Evolutionary conservation across 2,888 invertebrate genomes (phyloP), one percentile per base, ranked within the genome.

Genomic region (Muscina levida): DNA sequence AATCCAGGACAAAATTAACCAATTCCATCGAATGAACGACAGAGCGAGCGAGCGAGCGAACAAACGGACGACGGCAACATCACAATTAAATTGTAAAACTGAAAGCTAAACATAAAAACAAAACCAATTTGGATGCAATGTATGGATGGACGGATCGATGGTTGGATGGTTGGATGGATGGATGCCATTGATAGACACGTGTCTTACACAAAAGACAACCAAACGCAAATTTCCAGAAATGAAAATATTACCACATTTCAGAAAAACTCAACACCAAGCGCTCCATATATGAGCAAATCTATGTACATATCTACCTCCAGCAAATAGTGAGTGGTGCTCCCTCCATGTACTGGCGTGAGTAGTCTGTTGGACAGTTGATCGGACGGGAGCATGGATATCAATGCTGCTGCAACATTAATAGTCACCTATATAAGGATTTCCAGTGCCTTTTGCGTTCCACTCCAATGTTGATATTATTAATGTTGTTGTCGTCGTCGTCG

Each of bases 161-260:
- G 48, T 19, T 48, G 8, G 48, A 48, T 48, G 48, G 19, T 8
- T 48, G 48, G 59, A 39, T 37, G 37, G 59, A 39, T 62, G 74
- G 53, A 72, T 77, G 59, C 77, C 74, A 59, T 72, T 75, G 77
- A 68, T 81, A 81, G 81, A 77, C 81, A 81, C 81, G 81, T 81
- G 81, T 77, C 77, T 70, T 70, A 71, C 70, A 66, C 19, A 62
- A 62, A 62, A 22, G 62, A 62, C 62, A 62, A 62, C 42, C 62
- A 72, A 74, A 77, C 68, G 81, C 81, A 81, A 81, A 81, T 81
- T 81, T 81, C 74, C 72, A 66, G 74, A 81, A 81, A 81, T 75
- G 68, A 81, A 56, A 72, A 19, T 66, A 76, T 44, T 72, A 56
- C 42, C 72, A 48, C 19, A 72, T 48, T 3, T 26, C 56, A 31